Conservation (phyloP, 2,888 invertebrate species). For the Campaea margaritaria region DNA sequence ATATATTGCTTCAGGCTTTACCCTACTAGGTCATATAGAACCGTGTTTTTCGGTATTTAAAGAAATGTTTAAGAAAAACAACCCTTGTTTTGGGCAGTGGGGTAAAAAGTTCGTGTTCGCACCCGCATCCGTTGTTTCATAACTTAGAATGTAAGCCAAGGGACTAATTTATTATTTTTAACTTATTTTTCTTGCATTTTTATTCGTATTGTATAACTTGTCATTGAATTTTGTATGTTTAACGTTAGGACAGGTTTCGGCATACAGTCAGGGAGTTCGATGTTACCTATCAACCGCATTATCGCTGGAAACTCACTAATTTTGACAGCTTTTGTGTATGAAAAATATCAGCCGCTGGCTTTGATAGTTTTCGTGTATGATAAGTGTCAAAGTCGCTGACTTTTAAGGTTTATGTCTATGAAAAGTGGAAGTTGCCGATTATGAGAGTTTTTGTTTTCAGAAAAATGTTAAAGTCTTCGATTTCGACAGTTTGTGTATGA, state of each 20-base stretch:
- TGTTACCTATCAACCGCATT: background rate
- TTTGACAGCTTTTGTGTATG: background rate
- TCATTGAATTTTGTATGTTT: slow-evolving; percentile 40
- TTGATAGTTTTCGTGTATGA: background rate
- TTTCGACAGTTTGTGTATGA: no score
- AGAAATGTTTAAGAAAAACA: no score
- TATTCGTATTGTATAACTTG: slow-evolving; percentile 43
- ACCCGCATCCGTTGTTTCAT: slow-evolving; percentile 22
- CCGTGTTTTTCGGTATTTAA: no score
- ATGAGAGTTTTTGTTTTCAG: no score
- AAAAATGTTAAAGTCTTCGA: no score
- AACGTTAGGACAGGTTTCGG: slow-evolving; percentile 60
- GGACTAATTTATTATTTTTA: slow-evolving; percentile 55
- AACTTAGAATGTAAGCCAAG: slow-evolving; percentile 60
- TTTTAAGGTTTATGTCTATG: no score
- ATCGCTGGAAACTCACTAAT: no score
- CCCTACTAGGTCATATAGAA: no score
- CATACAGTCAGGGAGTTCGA: slow-evolving; percentile 40
- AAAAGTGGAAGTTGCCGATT: no score
- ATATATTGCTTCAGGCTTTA: no score
- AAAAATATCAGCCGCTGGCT: background rate
- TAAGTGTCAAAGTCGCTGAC: no score
- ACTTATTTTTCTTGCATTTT: slow-evolving; percentile 44
- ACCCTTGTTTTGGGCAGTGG: no score
- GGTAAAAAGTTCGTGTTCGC: slow-evolving; percentile 19